Evolutionary conservation across 2,797 vertebrate genomes (phyloP).

Genomic region (Mormyrus hasselquistii): DNA sequence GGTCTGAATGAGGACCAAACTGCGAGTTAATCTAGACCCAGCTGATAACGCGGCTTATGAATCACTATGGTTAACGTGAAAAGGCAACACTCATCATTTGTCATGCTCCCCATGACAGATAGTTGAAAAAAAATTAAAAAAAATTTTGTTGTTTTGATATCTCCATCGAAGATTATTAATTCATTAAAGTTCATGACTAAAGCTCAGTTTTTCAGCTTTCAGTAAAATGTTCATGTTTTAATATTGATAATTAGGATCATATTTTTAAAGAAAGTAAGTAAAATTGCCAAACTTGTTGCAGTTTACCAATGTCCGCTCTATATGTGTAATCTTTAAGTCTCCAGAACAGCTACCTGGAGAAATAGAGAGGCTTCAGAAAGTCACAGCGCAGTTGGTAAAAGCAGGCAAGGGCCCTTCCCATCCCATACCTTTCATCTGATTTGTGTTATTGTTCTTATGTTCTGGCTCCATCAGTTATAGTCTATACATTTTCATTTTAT

Average conservation of each 20-base stretch:
- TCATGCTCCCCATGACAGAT: not conserved
- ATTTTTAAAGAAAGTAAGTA: not conserved
- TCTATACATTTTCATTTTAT: not conserved
- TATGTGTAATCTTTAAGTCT: slow-evolving; percentile 36
- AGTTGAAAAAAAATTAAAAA: not conserved
- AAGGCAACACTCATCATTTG: not conserved
- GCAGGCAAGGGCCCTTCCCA: slow-evolving; percentile 45
- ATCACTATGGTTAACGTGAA: not conserved
- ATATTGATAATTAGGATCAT: not conserved
- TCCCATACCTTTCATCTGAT: not conserved
- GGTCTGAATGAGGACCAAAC: not conserved
- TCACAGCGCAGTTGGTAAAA: slow-evolving; percentile 50
- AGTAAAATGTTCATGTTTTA: not conserved
- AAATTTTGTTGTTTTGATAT: not conserved
- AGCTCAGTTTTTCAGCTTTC: not conserved
- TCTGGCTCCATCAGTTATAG: not conserved
- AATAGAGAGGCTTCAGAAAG: slow-evolving; percentile 47
- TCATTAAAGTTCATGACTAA: not conserved
- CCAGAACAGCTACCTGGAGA: slow-evolving; percentile 55
- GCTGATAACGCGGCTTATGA: not conserved
- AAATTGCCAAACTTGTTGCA: not conserved
- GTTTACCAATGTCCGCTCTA: not conserved
- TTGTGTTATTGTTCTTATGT: slow-evolving; percentile 6
- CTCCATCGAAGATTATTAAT: not conserved
- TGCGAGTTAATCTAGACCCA: not conserved